phyloP scores from a whole-genome alignment of 2,797 vertebrate genomes.

The Oreortyx pictus region DNA sequence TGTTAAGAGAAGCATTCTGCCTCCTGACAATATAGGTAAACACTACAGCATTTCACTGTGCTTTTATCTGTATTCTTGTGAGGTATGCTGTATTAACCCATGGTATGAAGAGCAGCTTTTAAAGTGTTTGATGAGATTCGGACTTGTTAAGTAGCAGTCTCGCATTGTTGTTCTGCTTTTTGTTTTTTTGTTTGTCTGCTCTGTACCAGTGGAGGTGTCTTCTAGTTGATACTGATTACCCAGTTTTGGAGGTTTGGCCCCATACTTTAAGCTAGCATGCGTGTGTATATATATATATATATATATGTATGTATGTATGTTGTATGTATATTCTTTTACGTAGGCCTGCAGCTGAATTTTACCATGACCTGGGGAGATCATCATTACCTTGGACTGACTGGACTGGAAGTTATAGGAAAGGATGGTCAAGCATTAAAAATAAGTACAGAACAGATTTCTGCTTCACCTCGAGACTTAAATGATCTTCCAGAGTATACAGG shows the following conservation, averaged over 20 bases:
- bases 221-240: not conserved
- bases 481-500: constrained; percentile 87
- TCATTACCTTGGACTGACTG: constrained; percentile 92
- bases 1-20: not conserved
- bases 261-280: not conserved
- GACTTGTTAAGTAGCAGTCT: not conserved
- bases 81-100: not conserved
- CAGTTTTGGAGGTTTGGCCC: not conserved
- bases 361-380: constrained; percentile 91
- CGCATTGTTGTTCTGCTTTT: not conserved
- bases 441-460: constrained; percentile 84
- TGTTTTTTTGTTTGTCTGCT: not conserved
- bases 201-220: not conserved
- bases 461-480: constrained; percentile 89
- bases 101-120: not conserved
- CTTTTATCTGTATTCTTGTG: not conserved
- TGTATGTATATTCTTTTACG: not conserved
- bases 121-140: not conserved
- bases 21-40: not conserved
- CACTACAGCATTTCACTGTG: not conserved
- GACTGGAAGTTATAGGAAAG: constrained; percentile 91
- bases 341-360: constrained; percentile 90
- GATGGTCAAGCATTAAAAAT: constrained; percentile 88
- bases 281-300: no score
- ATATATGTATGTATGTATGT: not conserved